phyloP scores from a whole-genome alignment of 2,797 vertebrate genomes.

The Cryptoprocta ferox region DNA sequence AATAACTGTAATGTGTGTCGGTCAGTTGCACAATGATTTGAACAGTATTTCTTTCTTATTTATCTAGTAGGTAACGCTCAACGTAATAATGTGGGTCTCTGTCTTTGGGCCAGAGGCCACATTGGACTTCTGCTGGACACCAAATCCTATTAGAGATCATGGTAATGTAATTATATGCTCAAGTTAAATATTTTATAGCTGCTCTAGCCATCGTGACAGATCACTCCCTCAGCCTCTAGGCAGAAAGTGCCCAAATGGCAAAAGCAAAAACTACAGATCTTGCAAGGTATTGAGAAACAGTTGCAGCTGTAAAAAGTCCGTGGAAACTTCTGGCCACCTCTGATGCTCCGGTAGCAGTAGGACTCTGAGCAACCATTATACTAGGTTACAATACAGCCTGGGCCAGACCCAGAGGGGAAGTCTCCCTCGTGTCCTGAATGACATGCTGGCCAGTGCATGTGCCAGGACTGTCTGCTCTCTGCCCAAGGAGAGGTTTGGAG shows the following conservation, averaged over 20 bases:
- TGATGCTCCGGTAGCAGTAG: neutral
- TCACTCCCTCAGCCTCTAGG: constrained; percentile 69
- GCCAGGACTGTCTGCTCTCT: constrained; percentile 76
- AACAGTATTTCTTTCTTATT: constrained; percentile 78
- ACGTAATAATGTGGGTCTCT: constrained; percentile 83
- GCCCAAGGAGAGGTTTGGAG: neutral
- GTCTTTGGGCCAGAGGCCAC: constrained; percentile 85
- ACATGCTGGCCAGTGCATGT: constrained; percentile 29
- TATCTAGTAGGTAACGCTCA: constrained; percentile 83
- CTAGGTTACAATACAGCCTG: neutral
- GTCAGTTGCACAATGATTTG: constrained; percentile 72
- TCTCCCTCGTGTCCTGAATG: neutral
- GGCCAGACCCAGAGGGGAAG: neutral
- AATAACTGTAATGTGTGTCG: constrained; percentile 67
- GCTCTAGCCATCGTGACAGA: constrained; percentile 76
- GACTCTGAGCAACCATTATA: neutral
- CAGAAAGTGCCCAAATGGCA: constrained; percentile 69
- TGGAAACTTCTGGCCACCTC: constrained; percentile 74
- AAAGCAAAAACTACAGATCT: constrained; percentile 67
- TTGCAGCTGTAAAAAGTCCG: constrained; percentile 84
- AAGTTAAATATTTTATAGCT: constrained; percentile 87
- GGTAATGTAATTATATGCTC: constrained; percentile 84
- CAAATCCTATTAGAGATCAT: constrained; percentile 84
- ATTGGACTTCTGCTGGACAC: constrained; percentile 81
- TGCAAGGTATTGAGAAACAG: constrained; percentile 70